These are phyloP conservation scores for Malurus splendens DNA, from an alignment of 2,797 vertebrate species.

Conservation along the genomic window DNA sequence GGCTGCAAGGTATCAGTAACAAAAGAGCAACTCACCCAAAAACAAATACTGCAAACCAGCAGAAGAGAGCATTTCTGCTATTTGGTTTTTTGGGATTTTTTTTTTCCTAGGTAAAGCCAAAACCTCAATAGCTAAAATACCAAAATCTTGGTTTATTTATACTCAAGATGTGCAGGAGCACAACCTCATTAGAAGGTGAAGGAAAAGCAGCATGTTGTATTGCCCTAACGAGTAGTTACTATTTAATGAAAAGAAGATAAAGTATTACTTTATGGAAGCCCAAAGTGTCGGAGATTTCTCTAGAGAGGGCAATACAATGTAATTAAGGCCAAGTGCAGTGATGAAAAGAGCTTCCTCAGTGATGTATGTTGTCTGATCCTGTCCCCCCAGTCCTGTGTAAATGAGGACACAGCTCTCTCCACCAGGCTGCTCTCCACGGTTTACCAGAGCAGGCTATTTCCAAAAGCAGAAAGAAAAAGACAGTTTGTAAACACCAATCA, in stretches of 20 bases:
- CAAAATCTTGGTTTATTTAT: background rate
- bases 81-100: fast-evolving
- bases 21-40: background rate
- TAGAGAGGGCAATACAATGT: background rate
- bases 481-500: background rate
- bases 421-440: background rate
- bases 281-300: background rate
- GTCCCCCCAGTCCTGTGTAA: background rate
- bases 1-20: background rate
- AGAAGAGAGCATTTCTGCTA: background rate
- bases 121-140: background rate
- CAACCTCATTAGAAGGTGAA: background rate
- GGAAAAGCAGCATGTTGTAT: background rate
- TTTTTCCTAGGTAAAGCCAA: background rate
- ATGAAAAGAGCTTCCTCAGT: background rate
- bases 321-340: conserved; percentile 30
- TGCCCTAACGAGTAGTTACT: background rate
- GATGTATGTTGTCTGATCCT: background rate
- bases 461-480: background rate
- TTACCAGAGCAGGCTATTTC: background rate
- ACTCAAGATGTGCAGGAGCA: background rate
- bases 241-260: conserved; percentile 30
- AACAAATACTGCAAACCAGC: background rate
- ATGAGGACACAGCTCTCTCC: background rate
- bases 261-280: background rate